Percentiles rank a stretch among this genome's conserved stretches.
These are phyloP conservation scores for Sebastes schlegelii DNA, from an alignment of 2,113 vertebrate genomes.

Conservation along the genomic window DNA sequence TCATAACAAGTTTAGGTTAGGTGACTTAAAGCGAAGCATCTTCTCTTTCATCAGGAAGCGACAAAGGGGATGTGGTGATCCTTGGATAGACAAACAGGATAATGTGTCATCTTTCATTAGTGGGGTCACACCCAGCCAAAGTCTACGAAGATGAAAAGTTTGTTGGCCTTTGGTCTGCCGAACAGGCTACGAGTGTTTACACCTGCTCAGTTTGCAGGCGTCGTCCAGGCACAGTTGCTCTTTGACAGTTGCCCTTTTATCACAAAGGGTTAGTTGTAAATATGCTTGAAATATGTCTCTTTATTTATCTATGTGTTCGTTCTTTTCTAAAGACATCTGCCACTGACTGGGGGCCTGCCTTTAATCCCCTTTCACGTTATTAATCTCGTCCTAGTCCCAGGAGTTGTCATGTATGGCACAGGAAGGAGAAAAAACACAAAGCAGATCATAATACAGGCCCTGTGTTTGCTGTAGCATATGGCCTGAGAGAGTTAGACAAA, in stretches of 20 bases:
- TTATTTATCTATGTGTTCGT: constrained; percentile 44
- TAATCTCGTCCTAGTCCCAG: constrained; percentile 80
- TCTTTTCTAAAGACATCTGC: constrained; percentile 77
- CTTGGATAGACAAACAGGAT: constrained; percentile 42
- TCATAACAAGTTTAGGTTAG: constrained; percentile 2
- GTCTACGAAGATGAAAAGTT: constrained; percentile 47
- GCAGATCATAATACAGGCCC: constrained; percentile 74
- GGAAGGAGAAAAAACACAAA: constrained; percentile 73
- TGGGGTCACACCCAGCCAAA: constrained; percentile 59
- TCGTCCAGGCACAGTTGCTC: constrained; percentile 44
- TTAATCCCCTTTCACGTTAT: constrained; percentile 84
- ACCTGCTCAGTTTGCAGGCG: constrained; percentile 34
- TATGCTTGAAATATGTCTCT: constrained; percentile 69
- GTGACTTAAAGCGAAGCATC: constrained; percentile 20
- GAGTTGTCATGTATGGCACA: constrained; percentile 78
- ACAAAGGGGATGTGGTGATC: constrained; percentile 12
- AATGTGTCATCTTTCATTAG: constrained; percentile 43
- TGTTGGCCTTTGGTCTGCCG: constrained; percentile 46
- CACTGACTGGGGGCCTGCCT: constrained; percentile 69
- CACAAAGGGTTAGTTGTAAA: constrained; percentile 73
- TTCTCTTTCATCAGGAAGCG: constrained; percentile 10
- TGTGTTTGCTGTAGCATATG: constrained; percentile 75
- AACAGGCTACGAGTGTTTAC: constrained; percentile 55
- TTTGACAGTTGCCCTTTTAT: constrained; percentile 73
- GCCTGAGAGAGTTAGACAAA: constrained; percentile 76